phyloP scores from a whole-genome alignment of 2,113 vertebrate species.

The Rhinoptilus africanus region DNA sequence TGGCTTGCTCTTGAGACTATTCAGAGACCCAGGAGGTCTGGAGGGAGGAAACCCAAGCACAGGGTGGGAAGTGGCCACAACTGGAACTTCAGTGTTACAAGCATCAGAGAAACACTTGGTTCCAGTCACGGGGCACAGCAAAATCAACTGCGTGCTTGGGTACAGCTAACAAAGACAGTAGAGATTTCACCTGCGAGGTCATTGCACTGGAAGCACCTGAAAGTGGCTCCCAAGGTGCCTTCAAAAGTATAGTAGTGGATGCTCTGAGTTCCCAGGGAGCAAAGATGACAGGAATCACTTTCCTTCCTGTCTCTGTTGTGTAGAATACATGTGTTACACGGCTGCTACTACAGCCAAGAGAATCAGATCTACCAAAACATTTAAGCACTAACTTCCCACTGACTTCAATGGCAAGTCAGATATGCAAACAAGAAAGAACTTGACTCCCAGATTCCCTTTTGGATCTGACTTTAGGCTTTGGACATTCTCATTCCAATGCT shows the following conservation, averaged over 20 bases:
- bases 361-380: not conserved
- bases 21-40: not conserved
- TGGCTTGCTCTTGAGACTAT: not conserved
- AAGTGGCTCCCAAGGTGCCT: not conserved
- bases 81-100: not conserved
- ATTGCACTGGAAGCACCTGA: not conserved
- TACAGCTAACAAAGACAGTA: not conserved
- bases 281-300: not conserved
- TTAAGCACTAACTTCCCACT: not conserved
- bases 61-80: not conserved
- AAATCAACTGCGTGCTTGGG: not conserved
- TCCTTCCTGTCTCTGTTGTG: not conserved
- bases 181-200: not conserved
- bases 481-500: accelerated
- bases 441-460: not conserved
- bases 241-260: not conserved
- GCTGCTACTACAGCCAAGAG: not conserved
- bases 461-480: not conserved
- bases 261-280: not conserved
- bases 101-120: accelerated
- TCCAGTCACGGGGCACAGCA: not conserved
- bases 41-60: not conserved
- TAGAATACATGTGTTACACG: not conserved
- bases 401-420: not conserved
- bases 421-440: not conserved